Percentiles rank a stretch among this genome's conserved stretches.
Evolutionary conservation across 1,140 invertebrate genomes (phyloP).

Genomic region (Eurosta solidaginis): DNA sequence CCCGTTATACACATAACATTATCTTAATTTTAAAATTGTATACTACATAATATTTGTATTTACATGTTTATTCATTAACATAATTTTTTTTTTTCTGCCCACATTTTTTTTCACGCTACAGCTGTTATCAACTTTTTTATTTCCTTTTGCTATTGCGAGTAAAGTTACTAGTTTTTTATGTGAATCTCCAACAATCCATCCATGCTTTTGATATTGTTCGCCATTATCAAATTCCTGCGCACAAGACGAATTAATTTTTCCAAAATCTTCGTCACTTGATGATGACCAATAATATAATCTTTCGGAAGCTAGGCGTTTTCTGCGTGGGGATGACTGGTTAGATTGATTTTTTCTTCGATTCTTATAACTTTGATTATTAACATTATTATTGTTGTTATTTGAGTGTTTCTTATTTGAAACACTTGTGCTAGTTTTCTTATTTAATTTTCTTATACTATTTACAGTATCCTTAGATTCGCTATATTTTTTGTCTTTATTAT

Average conservation of each 20-base stretch:
- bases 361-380: background rate
- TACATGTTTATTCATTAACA: constrained; percentile 5
- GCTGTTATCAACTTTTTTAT: constrained; percentile 60
- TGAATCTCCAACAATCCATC: constrained; percentile 80
- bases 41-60: too few relatives aligned
- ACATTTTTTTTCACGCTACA: constrained; percentile 60
- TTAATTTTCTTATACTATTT: background rate
- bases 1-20: constrained; percentile 23
- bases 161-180: constrained; percentile 79
- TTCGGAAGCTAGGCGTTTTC: constrained; percentile 67
- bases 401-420: background rate
- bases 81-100: constrained; percentile 37
- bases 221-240: constrained; percentile 55
- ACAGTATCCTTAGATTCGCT: background rate
- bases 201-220: constrained; percentile 70
- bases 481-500: background rate
- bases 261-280: constrained; percentile 69
- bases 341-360: constrained; percentile 32
- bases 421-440: background rate
- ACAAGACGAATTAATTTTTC: constrained; percentile 51
- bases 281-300: constrained; percentile 75
- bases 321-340: constrained; percentile 50
- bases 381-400: background rate
- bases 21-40: constrained; percentile 28
- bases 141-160: constrained; percentile 72